These are phyloP conservation scores for Oegoconia quadripuncta DNA, from an alignment of 2,888 invertebrate genomes.

Conservation along the genomic window DNA sequence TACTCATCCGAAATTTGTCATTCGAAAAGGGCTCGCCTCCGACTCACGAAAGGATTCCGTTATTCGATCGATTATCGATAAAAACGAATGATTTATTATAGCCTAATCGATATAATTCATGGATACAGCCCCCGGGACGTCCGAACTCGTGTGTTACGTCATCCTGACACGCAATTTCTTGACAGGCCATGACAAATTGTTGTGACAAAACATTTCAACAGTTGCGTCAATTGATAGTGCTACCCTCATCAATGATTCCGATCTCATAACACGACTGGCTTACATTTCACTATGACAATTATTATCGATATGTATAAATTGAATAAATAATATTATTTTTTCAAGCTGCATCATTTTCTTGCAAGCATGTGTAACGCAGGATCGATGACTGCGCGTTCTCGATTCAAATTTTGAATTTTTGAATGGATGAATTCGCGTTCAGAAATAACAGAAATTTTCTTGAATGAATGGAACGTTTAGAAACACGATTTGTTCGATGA, in stretches of 20 bases:
- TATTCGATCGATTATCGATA: conserved; percentile 63
- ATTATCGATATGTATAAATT: background rate
- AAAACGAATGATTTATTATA: conserved; percentile 63
- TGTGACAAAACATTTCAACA: conserved; percentile 79
- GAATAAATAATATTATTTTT: background rate
- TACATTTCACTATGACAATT: conserved; percentile 4
- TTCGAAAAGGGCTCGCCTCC: conserved; percentile 56
- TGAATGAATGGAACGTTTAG: conserved; percentile 28
- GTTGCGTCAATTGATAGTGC: conserved; percentile 57
- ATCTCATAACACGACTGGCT: conserved; percentile 24
- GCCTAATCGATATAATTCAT: conserved; percentile 70
- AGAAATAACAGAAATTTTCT: conserved; percentile 31
- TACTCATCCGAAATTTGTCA: conserved; percentile 56
- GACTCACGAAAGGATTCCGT: conserved; percentile 58
- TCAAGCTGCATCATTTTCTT: conserved; percentile 5
- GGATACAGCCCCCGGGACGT: conserved; percentile 50
- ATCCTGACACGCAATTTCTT: conserved; percentile 61
- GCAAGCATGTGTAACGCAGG: conserved; percentile 11
- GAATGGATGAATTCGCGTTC: conserved; percentile 55
- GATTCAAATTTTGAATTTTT: conserved; percentile 53
- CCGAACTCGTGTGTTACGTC: conserved; percentile 42
- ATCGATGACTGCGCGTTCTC: conserved; percentile 54
- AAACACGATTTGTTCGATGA: conserved; percentile 18
- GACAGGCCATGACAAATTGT: conserved; percentile 76
- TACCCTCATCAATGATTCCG: conserved; percentile 44